Base-by-base conservation (phyloP, 2,888 invertebrate species). In the Dryocosmus kuriphilus region DNA sequence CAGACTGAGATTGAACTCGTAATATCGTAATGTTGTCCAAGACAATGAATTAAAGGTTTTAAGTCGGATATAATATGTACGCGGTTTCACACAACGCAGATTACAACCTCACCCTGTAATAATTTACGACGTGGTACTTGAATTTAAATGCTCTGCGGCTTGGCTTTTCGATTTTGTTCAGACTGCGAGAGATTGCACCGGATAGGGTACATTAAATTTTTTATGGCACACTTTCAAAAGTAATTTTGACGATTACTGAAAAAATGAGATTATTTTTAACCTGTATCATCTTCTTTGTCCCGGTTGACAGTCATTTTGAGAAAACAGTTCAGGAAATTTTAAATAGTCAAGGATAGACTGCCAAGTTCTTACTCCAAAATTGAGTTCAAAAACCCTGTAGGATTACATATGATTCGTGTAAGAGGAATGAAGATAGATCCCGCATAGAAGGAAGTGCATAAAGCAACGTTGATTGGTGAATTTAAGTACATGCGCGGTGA, bases 1-100 rank as follows among this genome's bases (percentile, higher is more conserved):
- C 82, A 84, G 84, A 83, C 82, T 85, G 84, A 77, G 83, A 85
- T 84, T 79, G 78, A 81, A 81, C 82, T 82, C 83, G 81, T 80
- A 78, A 82, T 85, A 82, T 22, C 51, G 51, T 55, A 55, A 55
- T 55, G 51, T 76, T 55, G 51, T 76, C 38, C 22, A 74, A 71
- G 35, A 78, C 63, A 60, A 71, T 78, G 80, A 80, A 82, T 81
- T 79, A 75, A 19, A 51, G 63, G 61, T 78, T 51, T 79, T 83
- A 80, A 82, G 81, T 82, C 79, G 78, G 65, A 75, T 38, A 77
- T 62, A 74, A 41, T 41, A 41, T 22, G 16, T 61, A n/a, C n/a
- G 61, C 75, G 57, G 61, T 38, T 41, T 62, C 62, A 61, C 62
- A 24, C 73, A 55, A 46, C 41, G 38, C 14, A 65, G 19, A 65